Conservation (phyloP, 2,113 vertebrate genomes). For the Indri indri region DNA sequence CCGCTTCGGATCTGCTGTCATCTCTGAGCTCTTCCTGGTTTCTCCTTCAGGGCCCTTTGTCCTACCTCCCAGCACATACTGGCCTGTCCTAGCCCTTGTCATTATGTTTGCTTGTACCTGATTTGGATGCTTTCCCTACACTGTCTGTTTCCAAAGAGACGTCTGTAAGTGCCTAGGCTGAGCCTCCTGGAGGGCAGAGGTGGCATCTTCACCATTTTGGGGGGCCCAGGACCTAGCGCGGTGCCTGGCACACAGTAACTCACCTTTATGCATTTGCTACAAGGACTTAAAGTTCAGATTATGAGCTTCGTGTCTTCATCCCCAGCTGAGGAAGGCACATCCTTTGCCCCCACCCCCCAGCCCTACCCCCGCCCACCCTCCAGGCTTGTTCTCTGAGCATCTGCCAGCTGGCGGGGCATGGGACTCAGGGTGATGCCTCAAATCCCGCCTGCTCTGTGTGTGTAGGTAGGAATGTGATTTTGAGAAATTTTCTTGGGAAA, state of each 20-base stretch:
- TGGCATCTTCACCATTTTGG: too few relatives aligned
- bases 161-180: neutral
- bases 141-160: neutral
- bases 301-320: neutral
- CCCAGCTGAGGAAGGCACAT: neutral
- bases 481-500: neutral
- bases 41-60: neutral
- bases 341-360: neutral
- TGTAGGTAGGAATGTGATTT: neutral
- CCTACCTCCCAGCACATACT: neutral
- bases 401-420: neutral
- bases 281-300: neutral
- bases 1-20: neutral
- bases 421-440: neutral
- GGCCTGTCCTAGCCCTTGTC: too few relatives aligned
- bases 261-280: neutral
- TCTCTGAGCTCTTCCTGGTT: neutral
- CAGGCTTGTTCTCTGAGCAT: neutral
- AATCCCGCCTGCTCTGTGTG: neutral
- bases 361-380: neutral
- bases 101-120: neutral
- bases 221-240: neutral
- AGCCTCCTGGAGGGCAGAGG: neutral
- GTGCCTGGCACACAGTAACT: neutral
- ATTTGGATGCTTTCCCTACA: neutral